These are phyloP conservation scores for Kryptolebias ocellatus DNA, from an alignment of 2,797 vertebrate species.

Conservation along the genomic window DNA sequence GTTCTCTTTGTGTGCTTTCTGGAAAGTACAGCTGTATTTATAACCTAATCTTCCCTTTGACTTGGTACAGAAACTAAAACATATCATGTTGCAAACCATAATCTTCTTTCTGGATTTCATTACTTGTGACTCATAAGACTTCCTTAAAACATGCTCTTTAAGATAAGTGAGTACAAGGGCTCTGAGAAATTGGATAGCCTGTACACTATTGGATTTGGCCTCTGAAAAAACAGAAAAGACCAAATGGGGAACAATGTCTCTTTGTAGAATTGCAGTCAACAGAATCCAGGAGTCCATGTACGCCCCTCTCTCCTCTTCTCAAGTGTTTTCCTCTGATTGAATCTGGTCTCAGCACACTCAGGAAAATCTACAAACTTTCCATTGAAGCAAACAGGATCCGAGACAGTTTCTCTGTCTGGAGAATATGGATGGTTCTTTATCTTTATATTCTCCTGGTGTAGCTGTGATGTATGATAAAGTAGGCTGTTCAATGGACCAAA, in stretches of 20 bases:
- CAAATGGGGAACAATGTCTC: slow-evolving; percentile 4
- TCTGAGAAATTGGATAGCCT: slow-evolving; percentile 12
- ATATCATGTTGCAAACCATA: slow-evolving; percentile 5
- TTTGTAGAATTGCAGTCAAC: background rate
- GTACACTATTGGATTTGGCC: slow-evolving; percentile 2
- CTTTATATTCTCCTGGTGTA: slow-evolving; percentile 6
- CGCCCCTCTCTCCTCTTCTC: background rate
- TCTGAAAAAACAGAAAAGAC: slow-evolving; percentile 8
- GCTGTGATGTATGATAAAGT: slow-evolving; percentile 7
- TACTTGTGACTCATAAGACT: slow-evolving; percentile 4
- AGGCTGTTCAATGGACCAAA: slow-evolving; percentile 9
- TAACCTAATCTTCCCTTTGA: slow-evolving; percentile 11
- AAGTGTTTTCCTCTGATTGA: slow-evolving; percentile 24
- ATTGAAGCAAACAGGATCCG: background rate
- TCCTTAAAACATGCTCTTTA: slow-evolving; percentile 2
- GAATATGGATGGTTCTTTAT: slow-evolving; percentile 12
- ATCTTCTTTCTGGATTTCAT: slow-evolving; percentile 14
- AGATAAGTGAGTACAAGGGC: background rate
- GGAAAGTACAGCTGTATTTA: slow-evolving; percentile 27
- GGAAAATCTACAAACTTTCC: slow-evolving; percentile 18
- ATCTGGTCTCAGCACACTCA: background rate
- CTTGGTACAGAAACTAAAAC: slow-evolving; percentile 11
- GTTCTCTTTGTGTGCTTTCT: slow-evolving; percentile 21
- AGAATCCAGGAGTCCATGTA: background rate
- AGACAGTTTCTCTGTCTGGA: slow-evolving; percentile 17